Evolutionary conservation across 2,113 vertebrate species (phyloP).

Genomic region (Tilapia sparmanii): DNA sequence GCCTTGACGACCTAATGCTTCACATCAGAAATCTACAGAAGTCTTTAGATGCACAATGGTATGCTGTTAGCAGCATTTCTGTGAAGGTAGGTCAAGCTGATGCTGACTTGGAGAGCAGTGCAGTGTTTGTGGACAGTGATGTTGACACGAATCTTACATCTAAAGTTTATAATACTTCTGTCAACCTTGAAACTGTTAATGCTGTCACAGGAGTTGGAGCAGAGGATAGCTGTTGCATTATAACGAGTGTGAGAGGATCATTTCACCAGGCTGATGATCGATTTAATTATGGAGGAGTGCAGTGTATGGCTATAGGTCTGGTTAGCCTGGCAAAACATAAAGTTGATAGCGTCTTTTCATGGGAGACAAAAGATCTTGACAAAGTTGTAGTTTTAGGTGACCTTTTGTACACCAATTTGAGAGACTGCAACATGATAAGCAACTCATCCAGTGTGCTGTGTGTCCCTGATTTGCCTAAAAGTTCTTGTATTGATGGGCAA

Average conservation of each 20-base stretch:
- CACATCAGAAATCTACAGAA: not conserved
- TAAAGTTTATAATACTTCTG: not conserved
- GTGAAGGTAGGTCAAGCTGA: not conserved
- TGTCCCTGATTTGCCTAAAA: not conserved
- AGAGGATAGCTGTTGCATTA: not conserved
- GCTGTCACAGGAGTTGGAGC: rapidly evolving
- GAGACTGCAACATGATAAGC: not conserved
- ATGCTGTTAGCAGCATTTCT: not conserved
- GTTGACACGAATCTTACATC: rapidly evolving
- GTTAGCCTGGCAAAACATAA: not conserved
- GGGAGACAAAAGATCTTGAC: not conserved
- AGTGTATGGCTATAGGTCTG: rapidly evolving
- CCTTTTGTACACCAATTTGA: not conserved
- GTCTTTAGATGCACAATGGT: not conserved
- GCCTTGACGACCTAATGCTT: not conserved
- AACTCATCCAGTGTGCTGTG: rapidly evolving
- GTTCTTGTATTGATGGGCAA: rapidly evolving
- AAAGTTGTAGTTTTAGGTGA: not conserved
- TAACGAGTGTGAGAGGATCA: not conserved
- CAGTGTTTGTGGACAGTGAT: not conserved
- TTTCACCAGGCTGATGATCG: rapidly evolving
- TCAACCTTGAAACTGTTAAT: not conserved
- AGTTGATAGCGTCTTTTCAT: not conserved
- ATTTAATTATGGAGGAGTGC: not conserved
- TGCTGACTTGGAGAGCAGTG: rapidly evolving